Evolutionary conservation across 2,888 invertebrate species (phyloP).

Genomic region (Clitarchus hookeri): DNA sequence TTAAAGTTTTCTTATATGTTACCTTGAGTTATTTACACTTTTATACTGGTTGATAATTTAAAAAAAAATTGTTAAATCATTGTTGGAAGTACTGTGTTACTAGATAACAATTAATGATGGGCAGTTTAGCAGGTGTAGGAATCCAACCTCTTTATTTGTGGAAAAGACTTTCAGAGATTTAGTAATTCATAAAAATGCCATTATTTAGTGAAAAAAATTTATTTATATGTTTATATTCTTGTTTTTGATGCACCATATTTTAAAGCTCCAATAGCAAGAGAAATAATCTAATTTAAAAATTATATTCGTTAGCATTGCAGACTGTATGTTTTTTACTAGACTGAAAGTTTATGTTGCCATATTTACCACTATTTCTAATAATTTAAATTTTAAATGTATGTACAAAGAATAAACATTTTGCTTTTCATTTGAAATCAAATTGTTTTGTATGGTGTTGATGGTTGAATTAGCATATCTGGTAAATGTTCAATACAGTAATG

Average conservation of each 20-base stretch:
- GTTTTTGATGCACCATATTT: neutral
- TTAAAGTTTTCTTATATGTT: neutral
- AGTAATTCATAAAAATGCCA: neutral
- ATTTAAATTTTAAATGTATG: neutral
- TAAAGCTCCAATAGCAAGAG: neutral
- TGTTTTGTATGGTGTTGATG: neutral
- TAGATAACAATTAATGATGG: neutral
- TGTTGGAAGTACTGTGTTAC: neutral
- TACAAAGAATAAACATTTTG: neutral
- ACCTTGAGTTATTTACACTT: neutral
- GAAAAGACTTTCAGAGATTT: neutral
- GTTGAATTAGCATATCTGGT: neutral
- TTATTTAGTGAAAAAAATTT: neutral
- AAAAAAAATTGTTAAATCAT: slow-evolving; percentile 6
- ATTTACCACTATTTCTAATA: neutral
- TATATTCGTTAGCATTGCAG: neutral
- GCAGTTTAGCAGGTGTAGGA: neutral
- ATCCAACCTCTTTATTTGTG: neutral
- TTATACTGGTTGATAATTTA: slow-evolving; percentile 3
- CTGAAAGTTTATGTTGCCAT: neutral
- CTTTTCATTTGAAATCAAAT: neutral
- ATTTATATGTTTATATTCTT: neutral
- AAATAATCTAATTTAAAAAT: neutral
- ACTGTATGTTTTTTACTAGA: neutral
- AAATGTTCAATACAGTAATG: neutral